These are phyloP conservation scores for Chymomyza fuscimana DNA, from an alignment of 2,888 invertebrate genomes.

Conservation along the genomic window DNA sequence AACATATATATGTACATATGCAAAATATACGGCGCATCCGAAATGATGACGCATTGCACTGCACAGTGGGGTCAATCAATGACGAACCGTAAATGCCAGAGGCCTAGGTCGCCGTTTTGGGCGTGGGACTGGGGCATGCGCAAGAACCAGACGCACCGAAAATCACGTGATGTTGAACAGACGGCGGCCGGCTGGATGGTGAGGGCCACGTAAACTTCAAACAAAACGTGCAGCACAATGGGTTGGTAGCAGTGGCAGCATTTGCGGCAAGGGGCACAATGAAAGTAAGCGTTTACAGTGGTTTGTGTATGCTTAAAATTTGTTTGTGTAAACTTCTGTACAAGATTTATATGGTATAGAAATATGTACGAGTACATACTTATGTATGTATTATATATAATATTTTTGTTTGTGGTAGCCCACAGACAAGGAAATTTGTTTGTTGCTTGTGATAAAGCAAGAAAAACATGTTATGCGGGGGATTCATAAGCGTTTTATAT, in stretches of 20 bases:
- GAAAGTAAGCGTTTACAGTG: neutral
- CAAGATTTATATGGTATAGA: too few species aligned
- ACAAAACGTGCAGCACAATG: conserved; percentile 22
- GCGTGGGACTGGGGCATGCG: conserved; percentile 48
- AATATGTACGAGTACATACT: conserved; percentile 22
- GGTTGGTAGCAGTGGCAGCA: conserved; percentile 25
- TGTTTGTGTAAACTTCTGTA: neutral
- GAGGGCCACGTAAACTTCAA: conserved; percentile 45
- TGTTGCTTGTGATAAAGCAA: conserved; percentile 37
- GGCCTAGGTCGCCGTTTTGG: conserved; percentile 3
- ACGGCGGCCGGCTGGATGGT: conserved; percentile 27
- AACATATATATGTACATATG: neutral
- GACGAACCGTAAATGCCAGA: neutral
- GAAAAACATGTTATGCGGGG: conserved; percentile 32
- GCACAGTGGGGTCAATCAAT: conserved; percentile 16
- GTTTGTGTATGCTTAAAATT: neutral
- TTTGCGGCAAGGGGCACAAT: conserved; percentile 24
- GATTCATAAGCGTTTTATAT: neutral
- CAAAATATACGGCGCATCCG: neutral
- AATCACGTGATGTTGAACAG: conserved; percentile 62
- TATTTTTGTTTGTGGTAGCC: conserved; percentile 18
- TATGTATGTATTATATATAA: conserved; percentile 20
- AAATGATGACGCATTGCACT: neutral
- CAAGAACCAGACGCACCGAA: conserved; percentile 27
- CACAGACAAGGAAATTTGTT: conserved; percentile 45